Conservation (phyloP, 2,888 invertebrate species). For the Acrobasis suavella region DNA sequence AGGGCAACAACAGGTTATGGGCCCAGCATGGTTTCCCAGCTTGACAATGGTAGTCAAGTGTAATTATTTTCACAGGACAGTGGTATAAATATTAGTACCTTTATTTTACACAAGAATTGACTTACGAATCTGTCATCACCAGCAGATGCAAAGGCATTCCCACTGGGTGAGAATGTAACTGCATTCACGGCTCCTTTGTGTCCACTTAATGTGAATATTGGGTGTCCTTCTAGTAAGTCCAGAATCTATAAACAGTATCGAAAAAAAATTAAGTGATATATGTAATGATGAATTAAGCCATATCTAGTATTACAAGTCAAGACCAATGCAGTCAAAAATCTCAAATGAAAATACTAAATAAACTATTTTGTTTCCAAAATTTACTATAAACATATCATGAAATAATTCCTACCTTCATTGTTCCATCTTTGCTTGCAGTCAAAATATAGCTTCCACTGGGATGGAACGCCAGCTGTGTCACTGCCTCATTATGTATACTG, state of each 20-base stretch:
- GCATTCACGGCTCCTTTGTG: conserved; percentile 88
- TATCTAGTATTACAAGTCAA: too few species aligned
- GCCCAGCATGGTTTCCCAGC: too few species aligned
- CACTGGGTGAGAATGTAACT: conserved; percentile 89
- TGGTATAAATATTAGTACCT: too few species aligned
- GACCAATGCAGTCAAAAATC: too few species aligned
- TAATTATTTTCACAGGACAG: too few species aligned
- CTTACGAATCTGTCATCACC: conserved; percentile 89
- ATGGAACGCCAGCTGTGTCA: conserved; percentile 91
- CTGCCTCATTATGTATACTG: conserved; percentile 85
- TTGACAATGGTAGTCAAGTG: too few species aligned
- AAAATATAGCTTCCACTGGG: conserved; percentile 93
- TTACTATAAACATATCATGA: too few species aligned
- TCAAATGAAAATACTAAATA: too few species aligned
- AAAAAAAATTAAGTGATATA: background rate
- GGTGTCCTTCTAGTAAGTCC: conserved; percentile 94
- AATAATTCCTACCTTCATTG: conserved; percentile 88
- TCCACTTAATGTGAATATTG: conserved; percentile 93
- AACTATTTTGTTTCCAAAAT: too few species aligned
- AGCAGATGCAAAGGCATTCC: conserved; percentile 92
- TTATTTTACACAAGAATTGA: conserved; percentile 6
- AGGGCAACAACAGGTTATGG: too few species aligned
- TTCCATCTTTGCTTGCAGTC: conserved; percentile 91
- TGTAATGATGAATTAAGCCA: background rate
- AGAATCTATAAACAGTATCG: conserved; percentile 82